Evolutionary conservation across 1,140 invertebrate species (phyloP).

Genomic region (Laupala kohalensis): DNA sequence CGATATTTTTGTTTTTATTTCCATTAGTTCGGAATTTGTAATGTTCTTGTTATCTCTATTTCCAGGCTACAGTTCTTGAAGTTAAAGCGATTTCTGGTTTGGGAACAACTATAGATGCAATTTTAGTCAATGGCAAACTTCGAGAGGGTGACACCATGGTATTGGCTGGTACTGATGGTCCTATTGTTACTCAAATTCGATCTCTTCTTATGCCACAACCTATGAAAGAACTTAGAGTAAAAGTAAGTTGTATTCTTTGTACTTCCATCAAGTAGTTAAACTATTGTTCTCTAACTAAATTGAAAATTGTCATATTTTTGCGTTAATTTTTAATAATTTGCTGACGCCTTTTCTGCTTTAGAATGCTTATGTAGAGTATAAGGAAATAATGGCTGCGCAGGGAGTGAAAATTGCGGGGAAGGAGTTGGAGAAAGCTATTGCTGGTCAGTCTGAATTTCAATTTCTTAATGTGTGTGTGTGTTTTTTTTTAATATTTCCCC

Average conservation of each 20-base stretch:
- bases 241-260: slow-evolving; percentile 42
- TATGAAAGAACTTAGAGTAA: slow-evolving; percentile 93
- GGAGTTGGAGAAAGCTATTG: slow-evolving; percentile 94
- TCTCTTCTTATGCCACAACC: slow-evolving; percentile 96
- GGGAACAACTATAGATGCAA: slow-evolving; percentile 97
- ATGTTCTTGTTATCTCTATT: background rate
- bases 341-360: slow-evolving; percentile 31
- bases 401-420: slow-evolving; percentile 98
- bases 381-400: slow-evolving; percentile 89
- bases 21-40: too few species aligned
- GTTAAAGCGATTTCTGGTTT: slow-evolving; percentile 95
- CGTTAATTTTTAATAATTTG: slow-evolving; percentile 5
- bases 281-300: background rate
- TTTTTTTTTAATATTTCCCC: too few species aligned
- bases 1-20: too few species aligned
- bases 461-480: background rate
- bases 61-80: slow-evolving; percentile 85
- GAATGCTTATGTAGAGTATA: slow-evolving; percentile 92
- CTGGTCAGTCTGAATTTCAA: slow-evolving; percentile 37
- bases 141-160: slow-evolving; percentile 89
- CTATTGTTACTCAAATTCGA: slow-evolving; percentile 93
- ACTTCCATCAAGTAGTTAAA: background rate
- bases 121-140: slow-evolving; percentile 90
- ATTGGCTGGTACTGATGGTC: slow-evolving; percentile 92
- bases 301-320: background rate